Conservation (phyloP, 2,113 vertebrate genomes). For the Poecile atricapillus region DNA sequence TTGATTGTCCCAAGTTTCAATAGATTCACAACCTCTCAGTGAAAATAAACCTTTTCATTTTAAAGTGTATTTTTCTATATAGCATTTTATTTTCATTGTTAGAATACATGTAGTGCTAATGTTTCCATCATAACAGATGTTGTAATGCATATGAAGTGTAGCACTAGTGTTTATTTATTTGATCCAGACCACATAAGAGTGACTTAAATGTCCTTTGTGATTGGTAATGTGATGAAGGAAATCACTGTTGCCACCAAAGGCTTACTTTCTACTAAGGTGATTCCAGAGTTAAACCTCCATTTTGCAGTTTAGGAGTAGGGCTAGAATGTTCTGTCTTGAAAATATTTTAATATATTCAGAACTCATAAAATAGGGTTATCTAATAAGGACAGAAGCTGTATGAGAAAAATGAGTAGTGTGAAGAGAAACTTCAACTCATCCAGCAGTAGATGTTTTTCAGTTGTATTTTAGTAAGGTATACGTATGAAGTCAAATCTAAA, state of each 20-base stretch:
- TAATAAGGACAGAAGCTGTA: neutral
- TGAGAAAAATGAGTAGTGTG: neutral
- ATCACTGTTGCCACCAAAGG: neutral
- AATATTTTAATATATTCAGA: neutral
- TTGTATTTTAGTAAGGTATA: neutral
- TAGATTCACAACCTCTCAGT: neutral
- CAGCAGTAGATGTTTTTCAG: neutral
- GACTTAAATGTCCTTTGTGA: neutral
- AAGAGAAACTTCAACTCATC: neutral
- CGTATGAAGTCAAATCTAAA: neutral
- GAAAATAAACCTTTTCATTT: neutral
- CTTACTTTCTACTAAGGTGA: neutral
- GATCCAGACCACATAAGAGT: neutral
- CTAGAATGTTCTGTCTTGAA: neutral
- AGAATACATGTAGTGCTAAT: neutral
- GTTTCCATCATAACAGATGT: neutral
- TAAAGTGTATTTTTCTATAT: neutral
- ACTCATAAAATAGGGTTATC: neutral
- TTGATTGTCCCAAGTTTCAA: neutral
- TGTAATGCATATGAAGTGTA: neutral
- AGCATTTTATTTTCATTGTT: neutral
- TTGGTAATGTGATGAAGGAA: neutral
- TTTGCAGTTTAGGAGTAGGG: neutral
- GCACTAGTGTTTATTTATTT: neutral
- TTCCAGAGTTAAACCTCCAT: neutral